A percentile compares a stretch with the other conserved stretches of the same genome.
Conservation (phyloP, 2,888 invertebrate species). For the Leptinotarsa rubiginosa region DNA sequence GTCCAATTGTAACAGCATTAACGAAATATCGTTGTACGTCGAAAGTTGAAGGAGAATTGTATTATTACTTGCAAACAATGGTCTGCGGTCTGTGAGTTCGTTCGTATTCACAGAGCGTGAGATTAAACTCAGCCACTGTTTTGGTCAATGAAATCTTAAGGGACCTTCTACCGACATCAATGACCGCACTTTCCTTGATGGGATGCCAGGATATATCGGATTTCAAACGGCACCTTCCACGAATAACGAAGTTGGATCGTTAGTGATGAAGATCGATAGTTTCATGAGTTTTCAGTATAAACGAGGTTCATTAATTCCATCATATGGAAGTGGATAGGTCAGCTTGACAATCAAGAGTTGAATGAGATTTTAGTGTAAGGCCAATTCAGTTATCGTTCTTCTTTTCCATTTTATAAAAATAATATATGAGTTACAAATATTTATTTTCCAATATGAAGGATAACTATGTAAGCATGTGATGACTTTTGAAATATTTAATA, state of each 20-base stretch:
- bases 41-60: constrained; percentile 49
- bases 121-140: constrained; percentile 55
- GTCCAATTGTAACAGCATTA: constrained; percentile 40
- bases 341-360: not conserved
- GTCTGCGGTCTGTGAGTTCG: constrained; percentile 55
- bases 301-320: not conserved
- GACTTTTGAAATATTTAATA: no score
- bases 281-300: constrained; percentile 11
- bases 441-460: no score
- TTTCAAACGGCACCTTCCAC: constrained; percentile 9
- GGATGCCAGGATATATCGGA: constrained; percentile 8
- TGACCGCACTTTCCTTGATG: constrained; percentile 45
- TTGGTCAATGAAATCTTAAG: constrained; percentile 53
- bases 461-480: no score
- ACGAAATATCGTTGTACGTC: constrained; percentile 41
- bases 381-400: not conserved
- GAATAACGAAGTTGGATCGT: constrained; percentile 6
- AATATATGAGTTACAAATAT: no score
- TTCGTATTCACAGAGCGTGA: constrained; percentile 56
- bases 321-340: not conserved
- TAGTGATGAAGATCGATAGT: constrained; percentile 8
- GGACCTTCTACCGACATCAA: constrained; percentile 49
- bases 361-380: not conserved
- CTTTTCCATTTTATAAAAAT: no score
- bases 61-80: constrained; percentile 59